Percentiles rank a stretch among this genome's conserved stretches.
Evolutionary conservation across 2,113 vertebrate genomes (phyloP).

Genomic region (Dasyprocta punctata): DNA sequence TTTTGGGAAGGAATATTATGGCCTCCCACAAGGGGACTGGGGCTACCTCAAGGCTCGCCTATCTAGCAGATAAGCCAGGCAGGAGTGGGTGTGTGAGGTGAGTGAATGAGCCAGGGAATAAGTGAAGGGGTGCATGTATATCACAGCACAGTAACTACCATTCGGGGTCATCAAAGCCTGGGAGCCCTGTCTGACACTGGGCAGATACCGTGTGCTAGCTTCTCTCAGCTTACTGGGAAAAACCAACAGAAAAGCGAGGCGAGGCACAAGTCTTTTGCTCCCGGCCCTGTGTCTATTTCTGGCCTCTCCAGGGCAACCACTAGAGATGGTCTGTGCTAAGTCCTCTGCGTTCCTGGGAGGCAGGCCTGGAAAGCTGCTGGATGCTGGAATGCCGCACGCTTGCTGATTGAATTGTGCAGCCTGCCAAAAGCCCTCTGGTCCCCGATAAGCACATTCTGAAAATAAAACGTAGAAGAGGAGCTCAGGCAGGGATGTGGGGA

Average conservation of each 20-base stretch:
- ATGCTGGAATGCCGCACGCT: slow-evolving; percentile 18
- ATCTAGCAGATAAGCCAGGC: accelerated
- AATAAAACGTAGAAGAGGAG: background rate
- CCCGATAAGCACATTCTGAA: slow-evolving; percentile 33
- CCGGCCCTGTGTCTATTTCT: background rate
- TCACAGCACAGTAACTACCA: too few relatives aligned
- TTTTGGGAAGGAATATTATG: background rate
- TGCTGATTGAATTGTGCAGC: background rate
- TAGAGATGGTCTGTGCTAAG: background rate
- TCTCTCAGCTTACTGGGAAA: background rate
- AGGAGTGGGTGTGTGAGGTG: too few relatives aligned
- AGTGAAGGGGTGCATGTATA: too few relatives aligned
- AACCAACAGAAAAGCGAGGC: background rate
- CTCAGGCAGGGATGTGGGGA: background rate
- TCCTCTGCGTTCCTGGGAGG: background rate
- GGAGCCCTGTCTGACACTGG: background rate
- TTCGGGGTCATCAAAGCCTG: too few relatives aligned
- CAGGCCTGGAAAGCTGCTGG: background rate
- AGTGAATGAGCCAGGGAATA: too few relatives aligned
- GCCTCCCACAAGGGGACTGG: background rate
- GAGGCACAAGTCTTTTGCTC: background rate
- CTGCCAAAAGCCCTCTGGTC: background rate
- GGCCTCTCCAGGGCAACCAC: background rate
- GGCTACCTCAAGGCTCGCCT: background rate
- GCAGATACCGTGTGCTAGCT: background rate